Evolutionary conservation across 2,888 invertebrate genomes (phyloP), one percentile per base, ranked within the genome.

Genomic region (Aporophyla nigra): DNA sequence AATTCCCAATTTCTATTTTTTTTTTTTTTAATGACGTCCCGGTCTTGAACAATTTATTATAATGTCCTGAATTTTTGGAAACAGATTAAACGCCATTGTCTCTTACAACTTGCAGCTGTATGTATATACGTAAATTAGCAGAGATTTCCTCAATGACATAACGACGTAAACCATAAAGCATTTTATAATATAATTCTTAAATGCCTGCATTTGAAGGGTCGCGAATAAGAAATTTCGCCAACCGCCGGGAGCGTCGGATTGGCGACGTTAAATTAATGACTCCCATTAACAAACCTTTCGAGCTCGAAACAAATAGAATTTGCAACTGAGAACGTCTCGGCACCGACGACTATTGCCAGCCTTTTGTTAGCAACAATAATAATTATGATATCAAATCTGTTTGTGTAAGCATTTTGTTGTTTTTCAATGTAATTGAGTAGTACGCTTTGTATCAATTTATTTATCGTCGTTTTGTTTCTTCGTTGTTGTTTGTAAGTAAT

Each of bases 241-340:
- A 71, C 80, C 81, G 66, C 81, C 81, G 68, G 80, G 81, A 89
- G 82, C 87, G 82, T 86, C 87, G 86, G 83, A 91, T 91, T 88
- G 90, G 88, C 81, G 88, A 88, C 90, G 88, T 85, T 86, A 87
- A 92, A 92, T 92, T 91, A 92, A 92, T 90, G 91, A 84, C 84
- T 74, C 80, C 90, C 88, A 91, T 92, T 92, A 92, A 87, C 83
- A 88, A 87, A 87, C 87, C 88, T 90, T 91, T 89, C 88, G 83
- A 82, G 82, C 84, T 84, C 86, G 86, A 90, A 91, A 91, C 91
- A 91, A 92, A 92, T 89, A 91, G 88, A 91, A 91, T 90, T 89
- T 81, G 78, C 80, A 83, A 81, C 70, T 78, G 73, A 76, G 68
- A 78, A 40, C 71, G 69, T 65, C 70, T 67, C 62, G 69, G 69